phyloP scores from a whole-genome alignment of 2,888 invertebrate genomes.

The Miltochrista miniata region DNA sequence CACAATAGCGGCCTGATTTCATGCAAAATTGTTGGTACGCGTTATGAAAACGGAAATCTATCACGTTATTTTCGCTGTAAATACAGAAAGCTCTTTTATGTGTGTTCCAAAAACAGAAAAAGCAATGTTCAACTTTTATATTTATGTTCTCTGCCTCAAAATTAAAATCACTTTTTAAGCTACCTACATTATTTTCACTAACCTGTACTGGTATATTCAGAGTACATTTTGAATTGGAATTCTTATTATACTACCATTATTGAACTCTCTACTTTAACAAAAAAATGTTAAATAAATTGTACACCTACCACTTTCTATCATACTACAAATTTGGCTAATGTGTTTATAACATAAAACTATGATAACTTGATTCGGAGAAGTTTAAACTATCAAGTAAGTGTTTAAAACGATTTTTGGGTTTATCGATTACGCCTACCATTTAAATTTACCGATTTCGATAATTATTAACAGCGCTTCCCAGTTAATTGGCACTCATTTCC shows the following conservation, averaged over 20 bases:
- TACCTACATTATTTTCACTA: constrained; percentile 27
- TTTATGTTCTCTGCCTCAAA: constrained; percentile 39
- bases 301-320: constrained; percentile 16
- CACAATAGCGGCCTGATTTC: constrained; percentile 61
- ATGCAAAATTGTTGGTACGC: constrained; percentile 53
- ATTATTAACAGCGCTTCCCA: constrained; percentile 5
- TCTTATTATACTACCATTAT: constrained; percentile 25
- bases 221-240: constrained; percentile 11
- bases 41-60: constrained; percentile 57
- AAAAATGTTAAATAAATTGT: constrained; percentile 7
- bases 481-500: constrained; percentile 2
- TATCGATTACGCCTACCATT: constrained; percentile 4
- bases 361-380: constrained; percentile 18
- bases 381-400: constrained; percentile 15
- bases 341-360: constrained; percentile 11
- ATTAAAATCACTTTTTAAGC: constrained; percentile 30
- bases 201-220: constrained; percentile 3
- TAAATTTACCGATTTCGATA: constrained; percentile 5
- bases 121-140: constrained; percentile 49
- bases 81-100: constrained; percentile 41
- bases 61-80: constrained; percentile 58
- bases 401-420: constrained; percentile 12
- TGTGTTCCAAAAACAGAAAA: constrained; percentile 57
- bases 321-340: constrained; percentile 11
- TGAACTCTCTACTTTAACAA: not conserved